Base-by-base conservation (phyloP, 2,888 invertebrate genomes). In the Anagyrus pseudococci region DNA sequence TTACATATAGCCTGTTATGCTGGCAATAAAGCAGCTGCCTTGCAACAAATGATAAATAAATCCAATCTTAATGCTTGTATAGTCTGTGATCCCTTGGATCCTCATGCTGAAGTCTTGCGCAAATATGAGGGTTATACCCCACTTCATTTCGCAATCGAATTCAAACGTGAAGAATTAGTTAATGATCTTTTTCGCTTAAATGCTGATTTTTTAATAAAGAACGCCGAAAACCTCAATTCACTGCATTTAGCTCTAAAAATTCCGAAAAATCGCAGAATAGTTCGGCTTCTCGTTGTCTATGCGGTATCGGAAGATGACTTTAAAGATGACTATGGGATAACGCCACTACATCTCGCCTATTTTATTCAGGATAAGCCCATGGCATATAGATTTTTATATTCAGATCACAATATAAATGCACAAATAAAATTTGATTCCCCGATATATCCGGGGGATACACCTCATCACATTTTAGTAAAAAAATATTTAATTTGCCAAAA, bases 1-100 rank as follows among this genome's bases (percentile, higher is more conserved):
- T 29, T 49, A 6, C 49, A 49, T 20, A 26, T 49, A 8, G 49
- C 49, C n/a, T 49, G 49, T 29, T 46, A 46, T 46, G 22, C 23
- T 23, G 46, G 20, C 1, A 46, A 46, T 20, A 10, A 10, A 6
- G 4, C 2, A 10, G 46, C 46, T 13, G 6, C n/a, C 15, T 15
- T 15, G n/a, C 15, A n/a, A 4, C 4, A 4, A 4, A n/a, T 15
- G 4, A 15, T 15, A 4, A 15, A 15, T 4, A 41, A 10, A 41
- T 4, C 4, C 4, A 41, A 41, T 4, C 15, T 13, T 15, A n/a
- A n/a, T n/a, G n/a, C n/a, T n/a, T n/a, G n/a, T n/a, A n/a, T n/a
- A n/a, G n/a, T n/a, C n/a, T n/a, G n/a, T n/a, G 41, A 41, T n/a
- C 41, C 15, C n/a, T 15, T n/a, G 41, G 17, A 41, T 41, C 46